Base-by-base conservation (phyloP, 2,797 vertebrate genomes). In the Mormyrops attenuatus region DNA sequence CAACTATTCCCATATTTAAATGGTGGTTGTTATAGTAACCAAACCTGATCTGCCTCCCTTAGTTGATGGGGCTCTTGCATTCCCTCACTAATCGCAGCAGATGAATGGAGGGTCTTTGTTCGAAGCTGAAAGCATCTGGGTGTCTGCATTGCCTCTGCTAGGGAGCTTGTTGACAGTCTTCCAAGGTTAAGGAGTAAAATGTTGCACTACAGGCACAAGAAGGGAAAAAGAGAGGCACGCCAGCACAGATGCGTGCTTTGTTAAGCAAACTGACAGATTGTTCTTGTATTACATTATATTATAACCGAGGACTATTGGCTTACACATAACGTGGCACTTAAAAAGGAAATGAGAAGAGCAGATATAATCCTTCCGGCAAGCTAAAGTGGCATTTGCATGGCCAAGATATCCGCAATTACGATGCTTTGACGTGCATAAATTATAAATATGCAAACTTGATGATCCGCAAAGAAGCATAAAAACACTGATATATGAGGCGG, bases 31-130 rank as follows among this genome's bases (percentile, higher is more conserved):
- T 89, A 52, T 89, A 90, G 90, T 11, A 91, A 91, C 89, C 55
- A 47, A 91, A 91, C 86, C 47, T 53, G 88, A 91, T 90, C 89
- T 84, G 44, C 89, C 57, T 88, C 47, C 57, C 85, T 57, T 60
- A 85, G 38, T 80, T 80, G 44, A 63, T 57, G 85, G 90, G 26
- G 89, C 87, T 85, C 63, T 73, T 91, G 11, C 47, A 85, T 85
- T 53, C 49, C 34, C 20, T 13, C 60, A 49, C 77, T 90, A 30
- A 44, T 63, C n/a, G 13, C 6, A 1, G 69, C 49, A 52, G n/a
- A 73, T 89, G 90, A 93, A 69, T 77, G 91, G 84, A 90, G 80
- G 52, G 41, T 55, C 55, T 92, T 91, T 93, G 90, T 92, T 41
- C 57, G 22, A 44, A 26, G n/a, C 88, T 90, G 73, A 92, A 92